Conservation (phyloP, 2,797 vertebrate genomes). For the Chloroceryle inda region DNA sequence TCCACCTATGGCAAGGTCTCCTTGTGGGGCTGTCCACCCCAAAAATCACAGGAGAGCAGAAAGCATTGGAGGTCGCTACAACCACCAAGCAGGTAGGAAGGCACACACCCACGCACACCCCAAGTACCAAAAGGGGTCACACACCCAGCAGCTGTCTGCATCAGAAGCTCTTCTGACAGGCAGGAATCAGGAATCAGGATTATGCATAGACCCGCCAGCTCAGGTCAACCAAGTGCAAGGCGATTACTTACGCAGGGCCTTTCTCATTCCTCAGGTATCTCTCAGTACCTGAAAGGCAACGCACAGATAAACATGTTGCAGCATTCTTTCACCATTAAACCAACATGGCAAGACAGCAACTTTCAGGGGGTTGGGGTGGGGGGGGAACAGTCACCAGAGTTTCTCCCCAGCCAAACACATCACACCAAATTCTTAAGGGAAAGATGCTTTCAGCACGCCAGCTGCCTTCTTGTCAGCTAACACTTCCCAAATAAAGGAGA, state of each 20-base stretch:
- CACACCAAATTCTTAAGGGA: neutral
- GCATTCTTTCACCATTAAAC: neutral
- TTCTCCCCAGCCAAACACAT: neutral
- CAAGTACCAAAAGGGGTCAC: neutral
- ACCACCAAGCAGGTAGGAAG: neutral
- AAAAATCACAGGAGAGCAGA: neutral
- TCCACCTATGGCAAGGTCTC: neutral
- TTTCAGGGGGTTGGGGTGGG: neutral
- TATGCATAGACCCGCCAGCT: neutral
- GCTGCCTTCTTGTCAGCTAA: neutral
- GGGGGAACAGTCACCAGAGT: neutral
- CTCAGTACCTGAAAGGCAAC: neutral
- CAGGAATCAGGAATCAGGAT: neutral
- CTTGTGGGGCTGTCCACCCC: neutral
- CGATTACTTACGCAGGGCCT: neutral
- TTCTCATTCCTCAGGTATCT: constrained; percentile 12
- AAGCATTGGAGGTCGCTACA: accelerated
- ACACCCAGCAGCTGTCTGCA: neutral
- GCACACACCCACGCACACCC: neutral
- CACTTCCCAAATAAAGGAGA: neutral
- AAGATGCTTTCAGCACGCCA: constrained; percentile 16
- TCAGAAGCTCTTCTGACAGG: neutral
- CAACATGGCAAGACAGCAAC: neutral
- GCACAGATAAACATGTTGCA: neutral
- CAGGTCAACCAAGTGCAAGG: constrained; percentile 23